These are phyloP conservation scores for Notospermus geniculatus DNA, from an alignment of 1,140 invertebrate genomes.

Conservation along the genomic window DNA sequence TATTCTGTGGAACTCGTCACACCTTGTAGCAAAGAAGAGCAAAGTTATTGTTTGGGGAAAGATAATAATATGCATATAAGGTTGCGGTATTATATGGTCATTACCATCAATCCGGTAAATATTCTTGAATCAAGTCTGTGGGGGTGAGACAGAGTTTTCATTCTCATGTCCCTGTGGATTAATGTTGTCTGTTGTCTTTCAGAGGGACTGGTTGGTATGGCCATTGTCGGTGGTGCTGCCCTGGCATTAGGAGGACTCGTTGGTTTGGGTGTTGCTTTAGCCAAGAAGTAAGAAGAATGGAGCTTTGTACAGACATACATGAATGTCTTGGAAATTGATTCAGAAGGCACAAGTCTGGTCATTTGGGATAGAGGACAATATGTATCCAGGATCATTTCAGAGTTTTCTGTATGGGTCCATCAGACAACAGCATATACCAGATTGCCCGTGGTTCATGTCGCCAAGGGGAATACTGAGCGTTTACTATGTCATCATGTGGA, in stretches of 20 bases:
- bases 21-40: background rate
- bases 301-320: too few species aligned
- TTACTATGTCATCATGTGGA: too few species aligned
- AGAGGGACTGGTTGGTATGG: constrained; percentile 85
- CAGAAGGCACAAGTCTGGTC: too few species aligned
- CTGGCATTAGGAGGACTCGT: constrained; percentile 77
- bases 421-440: too few species aligned
- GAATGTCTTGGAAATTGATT: too few species aligned
- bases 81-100: too few species aligned
- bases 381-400: too few species aligned
- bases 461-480: too few species aligned
- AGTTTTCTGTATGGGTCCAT: too few species aligned
- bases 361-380: too few species aligned
- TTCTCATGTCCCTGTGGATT: background rate
- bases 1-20: background rate
- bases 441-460: too few species aligned
- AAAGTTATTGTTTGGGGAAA: background rate
- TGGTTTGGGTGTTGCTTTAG: constrained; percentile 74
- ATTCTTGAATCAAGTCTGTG: background rate
- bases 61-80: background rate
- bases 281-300: constrained; percentile 63
- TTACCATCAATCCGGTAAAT: background rate
- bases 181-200: constrained; percentile 46
- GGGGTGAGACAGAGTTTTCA: too few species aligned
- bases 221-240: constrained; percentile 76